phyloP scores from a whole-genome alignment of 1,140 invertebrate genomes.

The Campodea augens region DNA sequence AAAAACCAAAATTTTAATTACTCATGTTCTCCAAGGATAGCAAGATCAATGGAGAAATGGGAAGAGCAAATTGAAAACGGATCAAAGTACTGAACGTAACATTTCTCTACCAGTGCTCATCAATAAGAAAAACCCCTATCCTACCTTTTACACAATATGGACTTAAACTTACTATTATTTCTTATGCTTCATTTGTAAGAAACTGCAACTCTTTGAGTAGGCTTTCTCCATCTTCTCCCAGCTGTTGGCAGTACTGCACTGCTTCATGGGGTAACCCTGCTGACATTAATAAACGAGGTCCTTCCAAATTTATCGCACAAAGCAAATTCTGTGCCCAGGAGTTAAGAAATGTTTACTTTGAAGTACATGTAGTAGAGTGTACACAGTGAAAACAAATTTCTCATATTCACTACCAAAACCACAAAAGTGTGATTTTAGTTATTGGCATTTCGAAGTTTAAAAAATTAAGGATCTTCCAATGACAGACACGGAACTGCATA shows the following conservation, averaged over 20 bases:
- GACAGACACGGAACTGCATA: too few species aligned
- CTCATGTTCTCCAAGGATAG: too few species aligned
- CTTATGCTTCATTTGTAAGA: constrained; percentile 12
- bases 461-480: too few species aligned
- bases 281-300: constrained; percentile 6
- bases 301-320: constrained; percentile 9
- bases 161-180: too few species aligned
- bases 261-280: constrained; percentile 16
- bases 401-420: constrained; percentile 3
- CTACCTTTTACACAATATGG: too few species aligned
- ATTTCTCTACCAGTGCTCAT: too few species aligned
- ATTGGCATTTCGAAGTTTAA: constrained; percentile 1
- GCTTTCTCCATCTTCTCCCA: constrained; percentile 22
- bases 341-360: constrained; percentile 6
- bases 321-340: constrained; percentile 8
- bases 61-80: too few species aligned
- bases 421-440: constrained; percentile 9
- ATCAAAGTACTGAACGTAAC: too few species aligned
- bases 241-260: constrained; percentile 19
- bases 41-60: too few species aligned
- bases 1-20: too few species aligned
- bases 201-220: constrained; percentile 23
- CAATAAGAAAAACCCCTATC: too few species aligned
- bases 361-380: constrained; percentile 4
- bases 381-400: constrained; percentile 11